Percentiles rank a stretch among this genome's conserved stretches.
Conservation (phyloP, 2,113 vertebrate species). For the Salvator merianae region DNA sequence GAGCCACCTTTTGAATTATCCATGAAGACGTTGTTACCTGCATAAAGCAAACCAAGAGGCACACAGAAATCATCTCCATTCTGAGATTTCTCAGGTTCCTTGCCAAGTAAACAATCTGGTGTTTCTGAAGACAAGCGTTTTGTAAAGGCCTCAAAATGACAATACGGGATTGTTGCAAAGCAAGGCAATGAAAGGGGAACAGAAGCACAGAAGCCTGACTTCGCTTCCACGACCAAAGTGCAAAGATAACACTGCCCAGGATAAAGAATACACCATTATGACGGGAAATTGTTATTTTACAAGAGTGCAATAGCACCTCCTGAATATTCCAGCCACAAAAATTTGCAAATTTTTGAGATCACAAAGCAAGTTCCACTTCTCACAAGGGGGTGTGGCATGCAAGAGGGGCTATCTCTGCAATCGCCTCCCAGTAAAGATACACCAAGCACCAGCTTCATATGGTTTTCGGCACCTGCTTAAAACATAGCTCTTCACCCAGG, state of each 20-base stretch:
- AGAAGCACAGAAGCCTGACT: background rate
- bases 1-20: conserved; percentile 61
- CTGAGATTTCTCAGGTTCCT: conserved; percentile 50
- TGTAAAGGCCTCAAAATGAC: rapidly evolving
- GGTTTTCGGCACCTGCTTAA: no score
- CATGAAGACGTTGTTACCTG: conserved; percentile 58
- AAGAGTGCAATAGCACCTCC: background rate
- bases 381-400: background rate
- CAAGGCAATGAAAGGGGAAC: background rate
- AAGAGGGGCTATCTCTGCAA: background rate
- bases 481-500: no score
- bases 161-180: background rate
- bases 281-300: background rate
- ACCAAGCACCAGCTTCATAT: no score
- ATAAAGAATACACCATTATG: background rate
- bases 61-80: background rate
- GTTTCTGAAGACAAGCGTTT: background rate
- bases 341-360: background rate
- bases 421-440: background rate
- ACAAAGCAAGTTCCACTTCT: background rate
- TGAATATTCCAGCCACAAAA: background rate
- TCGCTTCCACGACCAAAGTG: background rate
- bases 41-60: conserved; percentile 27
- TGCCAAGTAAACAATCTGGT: conserved; percentile 43
- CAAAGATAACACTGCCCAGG: no score